Evolutionary conservation across 1,140 invertebrate species (phyloP).

Genomic region (Brevipalpus yothersi): DNA sequence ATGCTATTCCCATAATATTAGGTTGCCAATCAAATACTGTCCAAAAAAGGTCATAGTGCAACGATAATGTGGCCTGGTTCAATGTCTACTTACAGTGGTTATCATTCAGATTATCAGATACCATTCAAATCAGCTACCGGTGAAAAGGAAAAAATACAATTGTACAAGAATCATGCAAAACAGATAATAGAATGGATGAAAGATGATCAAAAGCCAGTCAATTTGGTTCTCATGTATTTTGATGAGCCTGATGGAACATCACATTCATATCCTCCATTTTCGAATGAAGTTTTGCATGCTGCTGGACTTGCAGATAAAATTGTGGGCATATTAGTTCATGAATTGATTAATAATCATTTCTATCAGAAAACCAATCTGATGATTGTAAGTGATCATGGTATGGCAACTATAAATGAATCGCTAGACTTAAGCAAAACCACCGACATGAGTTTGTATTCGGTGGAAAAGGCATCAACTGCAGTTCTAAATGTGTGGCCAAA

Average conservation of each 20-base stretch:
- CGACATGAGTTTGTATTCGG: constrained; percentile 5
- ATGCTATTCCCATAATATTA: no score
- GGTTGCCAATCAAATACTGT: background rate
- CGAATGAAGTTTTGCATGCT: background rate
- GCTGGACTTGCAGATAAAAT: constrained; percentile 9
- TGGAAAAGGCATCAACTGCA: constrained; percentile 12
- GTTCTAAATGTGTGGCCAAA: constrained; percentile 10
- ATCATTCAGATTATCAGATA: background rate
- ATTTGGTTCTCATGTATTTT: constrained; percentile 12
- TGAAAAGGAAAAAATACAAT: no score
- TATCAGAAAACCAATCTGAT: constrained; percentile 15
- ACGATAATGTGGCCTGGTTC: background rate
- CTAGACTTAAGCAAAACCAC: constrained; percentile 12
- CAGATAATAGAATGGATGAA: constrained; percentile 9
- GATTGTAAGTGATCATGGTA: constrained; percentile 17
- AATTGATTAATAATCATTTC: constrained; percentile 9
- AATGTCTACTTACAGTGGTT: background rate
- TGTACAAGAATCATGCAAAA: constrained; percentile 8
- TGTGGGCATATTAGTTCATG: constrained; percentile 13
- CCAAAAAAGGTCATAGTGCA: background rate
- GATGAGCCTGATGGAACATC: constrained; percentile 10
- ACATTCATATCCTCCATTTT: constrained; percentile 11
- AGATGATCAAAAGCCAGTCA: constrained; percentile 7
- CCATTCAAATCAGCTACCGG: constrained; percentile 1
- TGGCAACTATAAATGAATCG: constrained; percentile 11